Evolutionary conservation across 2,797 vertebrate species (phyloP), one percentile per base, ranked within the genome.

Genomic region (Erithacus rubecula): DNA sequence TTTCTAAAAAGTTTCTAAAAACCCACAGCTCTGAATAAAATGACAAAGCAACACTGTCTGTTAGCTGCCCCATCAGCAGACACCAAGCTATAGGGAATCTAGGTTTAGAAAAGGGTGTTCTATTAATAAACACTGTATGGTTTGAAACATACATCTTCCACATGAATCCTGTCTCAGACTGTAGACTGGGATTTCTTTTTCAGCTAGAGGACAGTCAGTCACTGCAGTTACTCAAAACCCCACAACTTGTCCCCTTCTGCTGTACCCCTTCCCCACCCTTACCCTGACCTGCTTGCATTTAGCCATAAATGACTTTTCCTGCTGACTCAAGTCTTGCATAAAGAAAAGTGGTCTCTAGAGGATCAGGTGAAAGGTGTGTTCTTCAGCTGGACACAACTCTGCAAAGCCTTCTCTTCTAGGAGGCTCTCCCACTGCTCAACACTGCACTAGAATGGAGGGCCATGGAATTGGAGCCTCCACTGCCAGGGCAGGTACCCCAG

Each of bases 1-100:
- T 90, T 95, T 92, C 77, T 86, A 82, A 89, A 78, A 39, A 75
- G 51, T 43, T 84, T 76, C 64, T 71, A 23, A 89, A 83, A 93
- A 36, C 21, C 1, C 46, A 27, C 37, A 75, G 10, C 53, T 83
- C 65, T 71, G 14, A 79, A 39, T 15, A 59, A 60, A 84, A 89
- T 75, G 56, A 82, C 60, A 75, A 74, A 81, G 47, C 44, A 87
- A 37, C 34, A 37, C 34, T 70, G 77, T 52, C 39, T 92, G 20
- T 47, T 69, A 78, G 52, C 68, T 83, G 46, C 65, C 49, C 49
- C 3, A 20, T 74, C 41, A 65, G 69, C 44, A 82, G 56, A 68
- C 22, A 30, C 20, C 9, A 16, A 76, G 37, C 27, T 87, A 26
- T 6, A 55, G 23, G 34, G 60, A 75, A 64, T 60, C 43, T 56